Conservation (phyloP, 2,797 vertebrate genomes). For the Lepus townsendii region DNA sequence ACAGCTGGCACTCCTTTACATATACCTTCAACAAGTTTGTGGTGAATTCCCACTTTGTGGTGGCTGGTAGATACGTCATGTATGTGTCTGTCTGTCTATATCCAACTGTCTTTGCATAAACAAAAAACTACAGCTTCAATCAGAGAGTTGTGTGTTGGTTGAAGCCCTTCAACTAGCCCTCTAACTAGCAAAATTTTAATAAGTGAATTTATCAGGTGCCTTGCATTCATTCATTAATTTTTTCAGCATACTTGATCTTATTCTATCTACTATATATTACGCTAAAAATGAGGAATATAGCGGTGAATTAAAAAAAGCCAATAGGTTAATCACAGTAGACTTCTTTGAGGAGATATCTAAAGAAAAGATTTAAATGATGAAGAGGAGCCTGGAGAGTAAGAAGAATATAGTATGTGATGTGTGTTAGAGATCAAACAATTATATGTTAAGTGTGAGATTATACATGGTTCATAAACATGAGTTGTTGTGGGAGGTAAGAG, state of each 20-base stretch:
- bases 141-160: not conserved
- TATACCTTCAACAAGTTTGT: not conserved
- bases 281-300: not conserved
- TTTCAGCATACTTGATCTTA: not conserved
- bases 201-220: not conserved
- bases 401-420: not conserved
- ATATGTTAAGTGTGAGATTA: not conserved
- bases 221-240: not conserved
- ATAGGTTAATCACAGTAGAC: not conserved
- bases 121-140: not conserved
- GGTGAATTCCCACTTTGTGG: not conserved
- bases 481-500: not conserved
- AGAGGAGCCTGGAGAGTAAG: not conserved
- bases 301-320: constrained; percentile 1
- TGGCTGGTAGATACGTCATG: not conserved
- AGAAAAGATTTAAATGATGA: not conserved
- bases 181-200: no score
- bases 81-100: not conserved
- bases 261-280: not conserved
- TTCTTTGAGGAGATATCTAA: not conserved
- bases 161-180: not conserved
- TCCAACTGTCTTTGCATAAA: not conserved
- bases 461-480: not conserved
- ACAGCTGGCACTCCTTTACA: not conserved
- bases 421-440: not conserved